phyloP scores from a whole-genome alignment of 35 echinoderm and acorn worm species.

The Holothuria glaberrima region DNA sequence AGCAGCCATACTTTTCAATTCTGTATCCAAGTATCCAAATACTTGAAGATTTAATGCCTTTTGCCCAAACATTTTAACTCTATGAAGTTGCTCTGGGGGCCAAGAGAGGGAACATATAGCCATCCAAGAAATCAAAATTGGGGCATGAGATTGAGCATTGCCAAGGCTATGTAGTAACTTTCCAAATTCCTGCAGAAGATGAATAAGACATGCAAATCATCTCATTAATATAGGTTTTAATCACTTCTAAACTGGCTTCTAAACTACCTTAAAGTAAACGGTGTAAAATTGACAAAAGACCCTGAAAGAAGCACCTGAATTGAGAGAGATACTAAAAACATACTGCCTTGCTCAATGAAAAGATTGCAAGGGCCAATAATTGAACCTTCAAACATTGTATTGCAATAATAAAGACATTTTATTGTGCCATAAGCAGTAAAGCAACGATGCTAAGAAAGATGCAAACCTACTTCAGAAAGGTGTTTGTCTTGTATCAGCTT shows the following conservation, averaged over 20 bases:
- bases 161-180: slow-evolving; percentile 56
- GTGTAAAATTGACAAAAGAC: too few relatives aligned
- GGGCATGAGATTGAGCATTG: slow-evolving; percentile 65
- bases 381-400: too few relatives aligned
- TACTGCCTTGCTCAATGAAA: too few relatives aligned
- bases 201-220: neutral
- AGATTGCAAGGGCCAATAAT: too few relatives aligned
- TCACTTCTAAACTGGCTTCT: too few relatives aligned
- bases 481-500: slow-evolving; percentile 44
- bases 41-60: slow-evolving; percentile 82
- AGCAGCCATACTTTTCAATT: slow-evolving; percentile 41
- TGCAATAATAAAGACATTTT: too few relatives aligned
- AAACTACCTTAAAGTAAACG: too few relatives aligned
- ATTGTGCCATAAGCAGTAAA: too few relatives aligned
- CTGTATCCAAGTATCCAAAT: slow-evolving; percentile 68
- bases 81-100: slow-evolving; percentile 53
- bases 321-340: too few relatives aligned
- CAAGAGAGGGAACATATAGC: slow-evolving; percentile 66
- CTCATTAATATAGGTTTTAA: too few relatives aligned
- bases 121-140: slow-evolving; percentile 79
- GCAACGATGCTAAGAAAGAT: too few relatives aligned
- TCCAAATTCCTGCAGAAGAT: slow-evolving; percentile 65
- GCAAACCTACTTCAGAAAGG: slow-evolving; percentile 35
- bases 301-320: too few relatives aligned
- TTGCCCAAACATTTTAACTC: slow-evolving; percentile 71